Conservation (phyloP, 2,113 vertebrate species). For the Reinhardtius hippoglossoides region DNA sequence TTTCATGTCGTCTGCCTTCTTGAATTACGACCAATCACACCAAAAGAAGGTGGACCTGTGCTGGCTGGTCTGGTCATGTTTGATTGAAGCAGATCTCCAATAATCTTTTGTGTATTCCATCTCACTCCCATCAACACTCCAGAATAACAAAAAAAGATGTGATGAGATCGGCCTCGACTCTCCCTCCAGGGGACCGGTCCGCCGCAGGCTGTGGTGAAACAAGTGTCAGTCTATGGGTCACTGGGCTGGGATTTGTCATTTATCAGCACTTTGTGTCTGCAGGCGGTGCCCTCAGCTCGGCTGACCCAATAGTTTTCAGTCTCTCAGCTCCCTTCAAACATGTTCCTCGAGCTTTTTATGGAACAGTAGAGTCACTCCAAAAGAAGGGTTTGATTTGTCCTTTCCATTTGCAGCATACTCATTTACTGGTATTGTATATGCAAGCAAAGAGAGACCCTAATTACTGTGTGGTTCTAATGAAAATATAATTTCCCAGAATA, state of each 20-base stretch:
- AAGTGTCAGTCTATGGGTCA: slow-evolving; percentile 10
- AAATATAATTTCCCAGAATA: slow-evolving; percentile 40
- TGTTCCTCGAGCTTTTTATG: slow-evolving; percentile 33
- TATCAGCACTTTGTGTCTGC: slow-evolving; percentile 49
- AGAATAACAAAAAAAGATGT: background rate
- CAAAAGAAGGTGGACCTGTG: slow-evolving; percentile 33
- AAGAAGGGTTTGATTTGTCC: slow-evolving; percentile 35
- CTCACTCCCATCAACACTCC: slow-evolving; percentile 45
- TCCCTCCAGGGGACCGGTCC: slow-evolving; percentile 17
- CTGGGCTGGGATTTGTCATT: slow-evolving; percentile 37
- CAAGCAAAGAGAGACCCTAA: slow-evolving; percentile 75
- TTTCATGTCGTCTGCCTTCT: slow-evolving; percentile 49
- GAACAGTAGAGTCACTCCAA: slow-evolving; percentile 13
- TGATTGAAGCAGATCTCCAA: slow-evolving; percentile 42
- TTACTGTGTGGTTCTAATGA: slow-evolving; percentile 75
- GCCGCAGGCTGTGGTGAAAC: slow-evolving; percentile 14
- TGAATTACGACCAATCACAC: slow-evolving; percentile 38
- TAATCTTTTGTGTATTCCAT: slow-evolving; percentile 35
- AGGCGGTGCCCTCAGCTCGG: slow-evolving; percentile 26
- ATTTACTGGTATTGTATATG: slow-evolving; percentile 65
- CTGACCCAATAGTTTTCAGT: slow-evolving; percentile 9
- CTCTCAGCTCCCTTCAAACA: slow-evolving; percentile 15
- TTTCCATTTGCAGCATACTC: slow-evolving; percentile 35
- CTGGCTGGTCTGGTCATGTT: slow-evolving; percentile 47
- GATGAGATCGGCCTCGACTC: background rate